Base-by-base conservation (phyloP, 2,797 vertebrate genomes). In the Sebastolobus alascanus region DNA sequence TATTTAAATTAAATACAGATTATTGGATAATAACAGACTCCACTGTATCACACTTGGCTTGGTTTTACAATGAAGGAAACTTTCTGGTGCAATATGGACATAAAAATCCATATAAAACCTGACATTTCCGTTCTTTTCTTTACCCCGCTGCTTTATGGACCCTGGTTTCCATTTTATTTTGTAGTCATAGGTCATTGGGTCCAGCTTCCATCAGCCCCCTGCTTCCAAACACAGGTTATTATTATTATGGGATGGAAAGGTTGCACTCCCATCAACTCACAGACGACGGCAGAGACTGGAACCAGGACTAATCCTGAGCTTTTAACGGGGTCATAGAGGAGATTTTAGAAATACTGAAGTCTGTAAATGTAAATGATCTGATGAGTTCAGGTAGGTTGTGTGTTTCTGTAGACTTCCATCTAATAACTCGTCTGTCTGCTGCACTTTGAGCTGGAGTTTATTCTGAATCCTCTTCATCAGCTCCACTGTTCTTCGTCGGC, bases 141-240 rank as follows among this genome's bases (percentile, higher is more conserved):
- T 54, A 37, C 20, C 58, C 56, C 59, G 0, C 33, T 16, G 70
- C 79, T 89, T 80, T 81, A 77, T 70, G 75, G 80, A 55, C 58
- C 64, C 61, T 40, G 73, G 31, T 89, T 91, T 89, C 81, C 84
- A 85, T 89, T 91, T 89, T 73, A 80, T 85, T 91, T 67, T 50
- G 59, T 70, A 10, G 63, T 68, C 50, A 75, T 10, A 89, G 90
- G 81, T 92, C 91, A 88, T 91, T 92, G 86, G 77, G n/a, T 76
- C 77, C 73, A n/a, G 72, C 73, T 83, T 73, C 50, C 77, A 84
- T 87, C 87, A 77, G 35, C 73, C 76, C 75, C 77, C 81, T 54
- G 74, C 85, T 29, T 70, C 68, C 80, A 54, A 20, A 59, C 71
- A 22, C 69, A 82, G 80, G 68, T 83, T 84, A 65, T 66, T 50